A percentile compares a stretch with the other conserved stretches of the same genome.
Evolutionary conservation across 1,140 invertebrate genomes (phyloP).

Genomic region (Vanessa atalanta): DNA sequence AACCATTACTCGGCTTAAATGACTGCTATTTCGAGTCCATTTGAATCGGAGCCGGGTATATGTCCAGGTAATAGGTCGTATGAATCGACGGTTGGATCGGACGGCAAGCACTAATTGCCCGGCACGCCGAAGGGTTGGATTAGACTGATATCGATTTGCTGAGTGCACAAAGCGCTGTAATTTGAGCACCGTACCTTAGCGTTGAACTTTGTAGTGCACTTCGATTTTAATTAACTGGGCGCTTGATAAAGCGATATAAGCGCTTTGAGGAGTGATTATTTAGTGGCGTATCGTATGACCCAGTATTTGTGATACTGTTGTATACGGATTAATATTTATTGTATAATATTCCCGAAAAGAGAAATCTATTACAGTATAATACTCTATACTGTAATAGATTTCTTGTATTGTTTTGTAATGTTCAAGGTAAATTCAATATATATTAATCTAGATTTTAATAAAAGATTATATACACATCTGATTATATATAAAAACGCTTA

Average conservation of each 20-base stretch:
- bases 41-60: slow-evolving; percentile 52
- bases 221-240: slow-evolving; percentile 24
- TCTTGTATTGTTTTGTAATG: too few species aligned
- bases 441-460: too few species aligned
- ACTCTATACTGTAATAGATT: too few species aligned
- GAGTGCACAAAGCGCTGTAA: slow-evolving; percentile 38
- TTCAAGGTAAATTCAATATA: too few species aligned
- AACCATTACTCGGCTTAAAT: slow-evolving; percentile 14
- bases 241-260: slow-evolving; percentile 14
- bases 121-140: slow-evolving; percentile 41
- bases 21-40: slow-evolving; percentile 32
- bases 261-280: slow-evolving; percentile 5
- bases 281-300: background rate
- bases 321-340: background rate
- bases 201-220: slow-evolving; percentile 25
- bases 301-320: background rate
- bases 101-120: slow-evolving; percentile 48
- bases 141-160: slow-evolving; percentile 39
- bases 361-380: too few species aligned
- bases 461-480: too few species aligned
- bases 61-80: slow-evolving; percentile 38
- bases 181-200: slow-evolving; percentile 30
- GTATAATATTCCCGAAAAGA: too few species aligned
- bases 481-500: too few species aligned
- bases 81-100: slow-evolving; percentile 56